Base-by-base conservation (phyloP, 2,888 invertebrate genomes). In the Drosophila lacicola region DNA sequence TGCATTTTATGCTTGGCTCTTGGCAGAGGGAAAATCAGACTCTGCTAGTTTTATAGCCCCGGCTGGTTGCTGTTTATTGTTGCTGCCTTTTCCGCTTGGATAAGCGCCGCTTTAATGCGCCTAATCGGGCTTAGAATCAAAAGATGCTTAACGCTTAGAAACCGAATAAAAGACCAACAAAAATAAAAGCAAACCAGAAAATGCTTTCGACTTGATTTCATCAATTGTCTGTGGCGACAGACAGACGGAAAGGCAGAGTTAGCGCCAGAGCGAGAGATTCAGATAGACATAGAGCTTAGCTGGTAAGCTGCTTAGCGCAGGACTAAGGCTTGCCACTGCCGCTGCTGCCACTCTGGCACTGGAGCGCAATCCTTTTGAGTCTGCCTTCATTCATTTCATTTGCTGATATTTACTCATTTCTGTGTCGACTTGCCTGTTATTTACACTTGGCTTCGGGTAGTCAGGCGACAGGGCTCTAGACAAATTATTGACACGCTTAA, bases 91-190 rank as follows among this genome's bases (percentile, higher is more conserved):
- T 79, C 69, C 65, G 84, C 73, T 71, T 47, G 73, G 89, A 71
- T 88, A 77, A 85, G 89, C 87, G 55, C 50, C 53, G 68, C 84
- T 87, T 88, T 79, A 88, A 77, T 79, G 74, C 79, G 60, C 50
- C 62, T 87, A 88, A 88, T 87, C 87, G 86, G 88, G 78, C 88
- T 88, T 82, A 85, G 71, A 73, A 83, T 80, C 88, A 66, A 80
- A 78, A 80, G 74, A 85, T 72, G 66, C 75, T 71, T 70, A 64
- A 55, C 65, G 56, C 42, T 58, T 36, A 45, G n/a, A 51, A 71
- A 41, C 54, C 56, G 57, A 57, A 47, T 33, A 47, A 63, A 56
- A 51, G 14, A 60, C 50, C 37, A 37, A 41, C 62, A 64, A 68
- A 57, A 63, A 75, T 63, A 60, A 63, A 34, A 39, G 46, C n/a